These are phyloP conservation scores for Platysternon megacephalum DNA, from an alignment of 2,113 vertebrate species.

Conservation along the genomic window DNA sequence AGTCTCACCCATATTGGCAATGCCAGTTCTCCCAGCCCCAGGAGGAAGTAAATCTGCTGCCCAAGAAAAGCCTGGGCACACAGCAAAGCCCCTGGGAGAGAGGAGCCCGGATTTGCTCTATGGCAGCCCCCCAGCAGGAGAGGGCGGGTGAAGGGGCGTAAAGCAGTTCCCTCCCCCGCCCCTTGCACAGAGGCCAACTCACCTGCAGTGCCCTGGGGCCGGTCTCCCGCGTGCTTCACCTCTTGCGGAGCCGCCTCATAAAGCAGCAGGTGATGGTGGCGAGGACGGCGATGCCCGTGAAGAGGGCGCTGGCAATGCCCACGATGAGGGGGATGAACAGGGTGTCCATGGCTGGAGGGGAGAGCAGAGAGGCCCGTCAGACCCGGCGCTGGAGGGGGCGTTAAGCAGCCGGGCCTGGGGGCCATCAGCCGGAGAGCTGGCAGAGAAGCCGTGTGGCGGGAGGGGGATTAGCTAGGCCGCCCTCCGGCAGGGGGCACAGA, in stretches of 20 bases:
- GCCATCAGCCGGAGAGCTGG: not conserved
- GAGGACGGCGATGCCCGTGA: conserved; percentile 85
- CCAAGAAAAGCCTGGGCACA: not conserved
- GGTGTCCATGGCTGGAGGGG: conserved; percentile 81
- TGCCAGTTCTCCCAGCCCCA: not conserved
- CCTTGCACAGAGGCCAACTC: not conserved
- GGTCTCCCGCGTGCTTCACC: conserved; percentile 56
- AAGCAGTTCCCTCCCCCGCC: not conserved
- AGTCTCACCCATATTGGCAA: not conserved
- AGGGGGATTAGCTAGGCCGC: not conserved
- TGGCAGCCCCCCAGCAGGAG: not conserved
- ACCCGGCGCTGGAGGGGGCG: fast-evolving
- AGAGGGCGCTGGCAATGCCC: conserved; percentile 85
- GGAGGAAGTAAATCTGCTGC: not conserved
- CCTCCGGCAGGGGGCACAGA: not conserved
- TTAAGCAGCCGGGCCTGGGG: too few species aligned
- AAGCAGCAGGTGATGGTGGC: conserved; percentile 90
- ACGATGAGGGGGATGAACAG: conserved; percentile 86
- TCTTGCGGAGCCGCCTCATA: conserved; percentile 83
- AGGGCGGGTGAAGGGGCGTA: too few species aligned
- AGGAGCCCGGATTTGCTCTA: not conserved
- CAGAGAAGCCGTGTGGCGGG: not conserved
- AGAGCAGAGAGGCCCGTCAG: not conserved
- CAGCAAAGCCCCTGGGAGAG: not conserved
- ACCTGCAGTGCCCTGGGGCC: not conserved